Evolutionary conservation across 1,140 invertebrate genomes (phyloP).

Genomic region (Brachionus paranguensis): DNA sequence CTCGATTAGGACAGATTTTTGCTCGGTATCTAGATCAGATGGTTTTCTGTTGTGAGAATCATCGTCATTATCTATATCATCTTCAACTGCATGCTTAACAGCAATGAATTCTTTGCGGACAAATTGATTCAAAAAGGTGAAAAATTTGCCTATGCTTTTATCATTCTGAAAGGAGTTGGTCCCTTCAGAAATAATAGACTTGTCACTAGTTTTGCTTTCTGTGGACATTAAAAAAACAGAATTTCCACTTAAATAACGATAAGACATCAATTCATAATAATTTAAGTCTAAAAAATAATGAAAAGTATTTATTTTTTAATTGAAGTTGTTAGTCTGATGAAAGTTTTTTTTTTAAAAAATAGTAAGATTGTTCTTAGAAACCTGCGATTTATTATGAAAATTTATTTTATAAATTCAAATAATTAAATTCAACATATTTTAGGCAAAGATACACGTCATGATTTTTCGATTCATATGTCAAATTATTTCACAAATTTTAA

Average conservation of each 20-base stretch:
- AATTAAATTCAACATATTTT: background rate
- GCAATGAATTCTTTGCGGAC: background rate
- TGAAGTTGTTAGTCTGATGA: background rate
- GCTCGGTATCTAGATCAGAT: background rate
- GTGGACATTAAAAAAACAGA: background rate
- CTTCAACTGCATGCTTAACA: background rate
- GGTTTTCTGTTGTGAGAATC: conserved; percentile 1
- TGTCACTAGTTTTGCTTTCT: background rate
- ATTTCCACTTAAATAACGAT: background rate
- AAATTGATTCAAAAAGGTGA: background rate
- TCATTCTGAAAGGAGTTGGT: background rate
- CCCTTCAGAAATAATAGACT: background rate
- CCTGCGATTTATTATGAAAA: background rate
- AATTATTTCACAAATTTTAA: background rate
- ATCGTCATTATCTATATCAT: background rate
- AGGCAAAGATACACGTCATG: background rate
- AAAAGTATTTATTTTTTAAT: background rate
- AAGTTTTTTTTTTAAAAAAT: background rate
- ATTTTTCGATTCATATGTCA: background rate
- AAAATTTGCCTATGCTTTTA: background rate
- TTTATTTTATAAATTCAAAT: background rate
- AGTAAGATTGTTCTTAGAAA: background rate
- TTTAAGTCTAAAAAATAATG: background rate
- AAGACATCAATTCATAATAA: background rate
- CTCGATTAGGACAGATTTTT: conserved; percentile 24